These are phyloP conservation scores for Desmodus rotundus DNA, from an alignment of 2,113 vertebrate genomes.

Conservation along the genomic window DNA sequence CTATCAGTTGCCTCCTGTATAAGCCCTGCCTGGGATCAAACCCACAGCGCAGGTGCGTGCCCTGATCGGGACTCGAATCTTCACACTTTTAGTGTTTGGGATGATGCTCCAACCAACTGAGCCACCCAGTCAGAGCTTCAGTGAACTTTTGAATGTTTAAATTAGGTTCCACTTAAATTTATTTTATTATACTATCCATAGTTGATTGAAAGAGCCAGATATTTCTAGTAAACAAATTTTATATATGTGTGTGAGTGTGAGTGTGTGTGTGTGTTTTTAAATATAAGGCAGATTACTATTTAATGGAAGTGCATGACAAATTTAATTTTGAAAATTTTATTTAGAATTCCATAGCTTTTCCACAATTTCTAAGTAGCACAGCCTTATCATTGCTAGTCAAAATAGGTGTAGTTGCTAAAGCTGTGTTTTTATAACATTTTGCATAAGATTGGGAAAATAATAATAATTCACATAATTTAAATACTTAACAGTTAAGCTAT, in stretches of 20 bases:
- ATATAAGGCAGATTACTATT: neutral
- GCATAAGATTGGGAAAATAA: neutral
- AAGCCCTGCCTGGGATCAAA: too few relatives aligned
- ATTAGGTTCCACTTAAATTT: constrained; percentile 77
- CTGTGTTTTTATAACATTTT: neutral
- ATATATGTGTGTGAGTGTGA: too few relatives aligned
- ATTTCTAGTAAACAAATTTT: constrained; percentile 59
- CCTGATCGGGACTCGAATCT: too few relatives aligned
- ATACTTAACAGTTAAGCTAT: neutral
- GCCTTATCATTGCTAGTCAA: neutral
- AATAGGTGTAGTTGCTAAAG: neutral
- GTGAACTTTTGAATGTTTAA: constrained; percentile 71
- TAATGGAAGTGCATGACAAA: neutral
- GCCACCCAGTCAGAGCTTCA: neutral
- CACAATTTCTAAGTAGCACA: neutral
- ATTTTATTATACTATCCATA: constrained; percentile 69
- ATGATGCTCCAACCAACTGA: too few relatives aligned
- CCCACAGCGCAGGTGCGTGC: too few relatives aligned
- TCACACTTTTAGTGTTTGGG: too few relatives aligned
- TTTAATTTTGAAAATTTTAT: neutral
- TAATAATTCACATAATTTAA: neutral
- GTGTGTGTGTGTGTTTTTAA: too few relatives aligned
- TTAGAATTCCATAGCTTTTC: neutral
- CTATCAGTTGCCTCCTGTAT: too few relatives aligned
- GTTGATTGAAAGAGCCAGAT: constrained; percentile 70